Conservation (phyloP, 2,797 vertebrate species). For the Bradypodion pumilum region DNA sequence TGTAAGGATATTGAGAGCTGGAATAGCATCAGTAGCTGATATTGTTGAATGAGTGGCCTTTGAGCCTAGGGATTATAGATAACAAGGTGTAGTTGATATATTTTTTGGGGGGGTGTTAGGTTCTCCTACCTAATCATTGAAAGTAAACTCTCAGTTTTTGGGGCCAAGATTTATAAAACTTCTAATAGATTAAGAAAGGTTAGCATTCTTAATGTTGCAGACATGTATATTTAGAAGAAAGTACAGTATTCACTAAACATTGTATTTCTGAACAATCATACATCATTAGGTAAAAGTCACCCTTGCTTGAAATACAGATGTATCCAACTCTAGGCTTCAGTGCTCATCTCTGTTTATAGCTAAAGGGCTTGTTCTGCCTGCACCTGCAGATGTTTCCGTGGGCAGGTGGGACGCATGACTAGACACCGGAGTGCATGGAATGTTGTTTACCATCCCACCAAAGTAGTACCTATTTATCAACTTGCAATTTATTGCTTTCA, state of each 20-base stretch:
- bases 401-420: no score
- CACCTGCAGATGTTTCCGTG: no score
- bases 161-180: not conserved
- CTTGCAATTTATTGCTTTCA: no score
- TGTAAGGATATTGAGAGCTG: not conserved
- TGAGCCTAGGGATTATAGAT: not conserved
- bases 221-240: not conserved
- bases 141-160: not conserved
- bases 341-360: no score
- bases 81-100: not conserved
- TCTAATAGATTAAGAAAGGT: not conserved
- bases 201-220: not conserved
- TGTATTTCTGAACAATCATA: not conserved
- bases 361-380: no score
- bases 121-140: not conserved
- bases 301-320: no score
- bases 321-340: no score
- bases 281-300: not conserved
- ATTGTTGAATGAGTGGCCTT: not conserved
- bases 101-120: not conserved
- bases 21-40: not conserved
- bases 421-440: no score
- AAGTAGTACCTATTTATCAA: no score
- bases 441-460: no score
- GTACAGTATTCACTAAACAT: not conserved